Evolutionary conservation across 2,113 vertebrate genomes (phyloP).

Genomic region (Nerophis ophidion): DNA sequence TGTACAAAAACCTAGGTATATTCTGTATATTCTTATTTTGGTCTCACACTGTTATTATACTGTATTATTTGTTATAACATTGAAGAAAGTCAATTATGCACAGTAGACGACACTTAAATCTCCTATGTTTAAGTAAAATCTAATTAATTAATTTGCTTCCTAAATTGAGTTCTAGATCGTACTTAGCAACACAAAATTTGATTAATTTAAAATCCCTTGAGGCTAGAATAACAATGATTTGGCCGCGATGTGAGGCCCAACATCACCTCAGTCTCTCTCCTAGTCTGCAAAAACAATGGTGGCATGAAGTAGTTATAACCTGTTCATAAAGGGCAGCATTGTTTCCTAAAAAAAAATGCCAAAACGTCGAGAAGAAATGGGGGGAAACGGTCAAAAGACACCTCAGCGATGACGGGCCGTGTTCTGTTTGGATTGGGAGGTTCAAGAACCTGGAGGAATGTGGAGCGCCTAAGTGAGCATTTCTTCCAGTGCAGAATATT

Average conservation of each 20-base stretch:
- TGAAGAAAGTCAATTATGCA: too few species aligned
- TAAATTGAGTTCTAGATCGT: constrained; percentile 25
- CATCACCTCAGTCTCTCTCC: constrained; percentile 27
- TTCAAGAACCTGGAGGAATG: constrained; percentile 70
- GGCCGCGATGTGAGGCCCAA: constrained; percentile 18
- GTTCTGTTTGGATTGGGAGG: constrained; percentile 71
- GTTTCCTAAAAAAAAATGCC: constrained; percentile 50
- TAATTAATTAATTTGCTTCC: constrained; percentile 7
- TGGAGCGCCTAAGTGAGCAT: constrained; percentile 61
- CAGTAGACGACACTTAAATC: too few species aligned
- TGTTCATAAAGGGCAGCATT: constrained; percentile 57
- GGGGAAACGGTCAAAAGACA: constrained; percentile 54
- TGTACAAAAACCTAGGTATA: too few species aligned
- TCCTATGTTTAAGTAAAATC: constrained; percentile 12
- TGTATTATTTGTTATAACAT: too few species aligned
- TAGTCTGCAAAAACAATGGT: constrained; percentile 45
- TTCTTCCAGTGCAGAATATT: constrained; percentile 68
- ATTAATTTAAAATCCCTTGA: constrained; percentile 5
- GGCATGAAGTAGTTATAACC: constrained; percentile 25
- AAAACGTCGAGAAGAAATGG: constrained; percentile 61
- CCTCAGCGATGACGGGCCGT: constrained; percentile 55
- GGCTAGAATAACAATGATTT: constrained; percentile 27
- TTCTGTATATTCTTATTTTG: too few species aligned
- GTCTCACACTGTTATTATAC: too few species aligned
- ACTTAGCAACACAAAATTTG: constrained; percentile 6